A percentile compares a stretch with the other conserved stretches of the same genome.
phyloP scores from a whole-genome alignment of 2,113 vertebrate genomes.

The Neogale vison region DNA sequence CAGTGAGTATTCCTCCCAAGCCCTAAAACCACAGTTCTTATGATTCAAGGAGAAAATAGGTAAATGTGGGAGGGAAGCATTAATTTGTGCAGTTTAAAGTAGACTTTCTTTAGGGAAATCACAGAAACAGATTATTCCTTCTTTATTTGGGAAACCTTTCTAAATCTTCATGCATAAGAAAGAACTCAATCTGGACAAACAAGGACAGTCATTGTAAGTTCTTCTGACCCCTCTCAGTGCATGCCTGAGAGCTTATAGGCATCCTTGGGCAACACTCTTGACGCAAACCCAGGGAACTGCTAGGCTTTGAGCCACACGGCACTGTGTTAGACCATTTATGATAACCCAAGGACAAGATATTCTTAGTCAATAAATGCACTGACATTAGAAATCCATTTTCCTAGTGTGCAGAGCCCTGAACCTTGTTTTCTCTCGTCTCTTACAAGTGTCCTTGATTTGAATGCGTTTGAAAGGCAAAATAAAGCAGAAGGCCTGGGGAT shows the following conservation, averaged over 20 bases:
- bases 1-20: not conserved
- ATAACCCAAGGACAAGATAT: not conserved
- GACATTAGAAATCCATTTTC: conserved; percentile 6
- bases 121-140: not conserved
- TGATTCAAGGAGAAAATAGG: not conserved
- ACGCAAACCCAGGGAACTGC: not conserved
- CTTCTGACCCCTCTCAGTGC: not conserved
- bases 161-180: conserved; percentile 7
- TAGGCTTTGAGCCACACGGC: not conserved
- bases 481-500: conserved; percentile 99
- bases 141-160: not conserved
- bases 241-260: not conserved
- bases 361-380: not conserved
- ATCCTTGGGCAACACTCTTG: not conserved
- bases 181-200: not conserved
- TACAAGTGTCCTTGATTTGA: conserved; percentile 96
- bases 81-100: not conserved
- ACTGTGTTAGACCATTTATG: not conserved
- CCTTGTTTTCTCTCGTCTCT: conserved; percentile 65
- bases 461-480: conserved; percentile 99
- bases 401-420: conserved; percentile 20
- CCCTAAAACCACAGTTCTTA: not conserved
- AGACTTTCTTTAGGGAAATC: not conserved
- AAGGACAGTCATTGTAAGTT: not conserved
- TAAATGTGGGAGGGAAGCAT: not conserved